Base-by-base conservation (phyloP, 2,797 vertebrate species). In the Aeoliscus strigatus region DNA sequence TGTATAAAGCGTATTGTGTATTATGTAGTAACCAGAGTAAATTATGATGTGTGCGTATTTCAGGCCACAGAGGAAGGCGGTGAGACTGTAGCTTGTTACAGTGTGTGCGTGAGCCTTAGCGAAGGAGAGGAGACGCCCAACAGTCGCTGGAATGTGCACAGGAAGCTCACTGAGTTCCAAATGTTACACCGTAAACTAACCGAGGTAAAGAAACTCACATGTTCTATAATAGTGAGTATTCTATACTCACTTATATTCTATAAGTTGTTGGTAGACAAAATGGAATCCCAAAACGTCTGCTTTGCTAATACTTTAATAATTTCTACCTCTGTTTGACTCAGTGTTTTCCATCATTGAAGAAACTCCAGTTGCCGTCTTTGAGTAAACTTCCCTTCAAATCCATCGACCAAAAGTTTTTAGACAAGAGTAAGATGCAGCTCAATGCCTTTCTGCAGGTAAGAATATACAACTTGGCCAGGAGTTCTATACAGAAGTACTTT, bases 361-460 rank as follows among this genome's bases (percentile, higher is more conserved):
- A 98, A 83, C 88, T 94, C 66, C 96, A 97, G 86, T 82, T 98
- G 76, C 96, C 96, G 48, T 96, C 96, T 2, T 87, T 98, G 63
- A 98, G 96, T 75, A 98, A 99, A 80, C 90, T 99, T 69, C 96
- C 96, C 59, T 99, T 99, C 88, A 99, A 97, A 86, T 97, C 96
- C 42, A 59, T 99, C 52, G 96, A 99, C 86, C 95, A 97, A 72
- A 99, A 97, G 70, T 99, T 99, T 69, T 83, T 98, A 66, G 95
- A 97, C 56, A 98, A 98, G 79, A 97, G 94, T 64, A 98, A 93
- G 87, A 94, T 88, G 32, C 96, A 98, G 69, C 90, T 98, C 70
- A 97, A 97, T 85, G 91, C 87, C 51, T 97, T 98, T 76, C 85
- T 98, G 53, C 92, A 96, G 93, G 96, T 97, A 84, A 90, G 80